Percentiles rank a stretch among this genome's conserved stretches.
Conservation (phyloP, 1,140 invertebrate species). For the Aporrectodea caliginosa region DNA sequence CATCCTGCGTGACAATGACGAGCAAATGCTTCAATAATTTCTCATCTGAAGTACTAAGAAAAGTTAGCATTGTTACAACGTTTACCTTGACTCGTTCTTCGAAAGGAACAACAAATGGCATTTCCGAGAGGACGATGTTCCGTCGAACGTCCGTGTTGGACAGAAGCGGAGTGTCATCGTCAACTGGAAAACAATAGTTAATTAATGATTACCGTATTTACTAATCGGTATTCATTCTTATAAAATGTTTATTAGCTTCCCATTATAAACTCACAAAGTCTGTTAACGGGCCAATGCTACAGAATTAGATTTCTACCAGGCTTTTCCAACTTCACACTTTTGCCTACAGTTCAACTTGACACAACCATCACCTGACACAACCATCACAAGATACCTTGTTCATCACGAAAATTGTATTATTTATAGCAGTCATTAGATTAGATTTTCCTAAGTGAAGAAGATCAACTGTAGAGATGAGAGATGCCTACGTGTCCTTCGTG, state of each 20-base stretch:
- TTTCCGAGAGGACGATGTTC: constrained; percentile 79
- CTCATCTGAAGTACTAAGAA: too few relatives aligned
- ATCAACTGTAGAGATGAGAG: too few relatives aligned
- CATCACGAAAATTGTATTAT: too few relatives aligned
- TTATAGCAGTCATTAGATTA: too few relatives aligned
- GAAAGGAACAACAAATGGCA: constrained; percentile 90
- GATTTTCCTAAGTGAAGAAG: too few relatives aligned
- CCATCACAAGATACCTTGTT: too few relatives aligned
- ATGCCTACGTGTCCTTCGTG: constrained; percentile 17
- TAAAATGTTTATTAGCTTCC: background rate
- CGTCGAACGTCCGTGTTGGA: constrained; percentile 83
- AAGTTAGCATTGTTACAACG: too few relatives aligned
- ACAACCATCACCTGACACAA: too few relatives aligned
- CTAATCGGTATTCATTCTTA: background rate
- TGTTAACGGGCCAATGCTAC: background rate
- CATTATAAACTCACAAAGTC: background rate
- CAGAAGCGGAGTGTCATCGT: constrained; percentile 72
- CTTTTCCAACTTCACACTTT: too few relatives aligned
- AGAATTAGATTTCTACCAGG: background rate
- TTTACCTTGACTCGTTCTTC: constrained; percentile 71
- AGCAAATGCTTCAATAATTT: too few relatives aligned
- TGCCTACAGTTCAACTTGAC: too few relatives aligned
- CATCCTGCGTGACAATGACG: too few relatives aligned
- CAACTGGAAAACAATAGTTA: constrained; percentile 46
- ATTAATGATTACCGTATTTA: constrained; percentile 7